These are phyloP conservation scores for Xiphydria camelus DNA, from an alignment of 2,888 invertebrate species.

Conservation along the genomic window DNA sequence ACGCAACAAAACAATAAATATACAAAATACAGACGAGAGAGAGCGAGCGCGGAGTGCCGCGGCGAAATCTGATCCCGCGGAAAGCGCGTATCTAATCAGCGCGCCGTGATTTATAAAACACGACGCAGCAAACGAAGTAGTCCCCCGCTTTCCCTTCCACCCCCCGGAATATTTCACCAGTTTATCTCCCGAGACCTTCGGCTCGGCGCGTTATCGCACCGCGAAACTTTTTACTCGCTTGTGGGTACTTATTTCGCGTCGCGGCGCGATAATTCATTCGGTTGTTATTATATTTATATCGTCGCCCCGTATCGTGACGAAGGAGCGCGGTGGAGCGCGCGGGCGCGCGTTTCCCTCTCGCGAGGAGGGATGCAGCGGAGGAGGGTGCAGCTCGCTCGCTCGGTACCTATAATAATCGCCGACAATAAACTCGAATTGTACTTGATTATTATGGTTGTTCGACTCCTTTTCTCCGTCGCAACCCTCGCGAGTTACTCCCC, in stretches of 20 bases:
- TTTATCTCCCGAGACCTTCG: constrained; percentile 9
- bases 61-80: no score
- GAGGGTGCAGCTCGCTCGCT: constrained; percentile 10
- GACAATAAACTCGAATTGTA: constrained; percentile 51
- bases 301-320: constrained; percentile 24
- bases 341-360: no score
- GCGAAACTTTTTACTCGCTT: constrained; percentile 19
- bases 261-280: constrained; percentile 40
- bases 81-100: no score
- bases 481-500: no score
- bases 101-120: no score
- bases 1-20: no score
- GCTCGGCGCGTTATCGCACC: no score
- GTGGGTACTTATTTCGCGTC: constrained; percentile 42
- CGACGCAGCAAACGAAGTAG: no score
- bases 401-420: constrained; percentile 43
- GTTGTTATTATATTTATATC: constrained; percentile 54
- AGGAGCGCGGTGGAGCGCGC: no score
- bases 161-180: constrained; percentile 12
- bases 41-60: no score
- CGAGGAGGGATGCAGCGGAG: constrained; percentile 17
- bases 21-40: no score
- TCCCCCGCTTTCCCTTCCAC: background rate
- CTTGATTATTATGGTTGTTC: constrained; percentile 55
- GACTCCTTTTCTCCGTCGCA: constrained; percentile 41